Evolutionary conservation across 2,797 vertebrate species (phyloP).

Genomic region (Dicrostonyx torquatus): DNA sequence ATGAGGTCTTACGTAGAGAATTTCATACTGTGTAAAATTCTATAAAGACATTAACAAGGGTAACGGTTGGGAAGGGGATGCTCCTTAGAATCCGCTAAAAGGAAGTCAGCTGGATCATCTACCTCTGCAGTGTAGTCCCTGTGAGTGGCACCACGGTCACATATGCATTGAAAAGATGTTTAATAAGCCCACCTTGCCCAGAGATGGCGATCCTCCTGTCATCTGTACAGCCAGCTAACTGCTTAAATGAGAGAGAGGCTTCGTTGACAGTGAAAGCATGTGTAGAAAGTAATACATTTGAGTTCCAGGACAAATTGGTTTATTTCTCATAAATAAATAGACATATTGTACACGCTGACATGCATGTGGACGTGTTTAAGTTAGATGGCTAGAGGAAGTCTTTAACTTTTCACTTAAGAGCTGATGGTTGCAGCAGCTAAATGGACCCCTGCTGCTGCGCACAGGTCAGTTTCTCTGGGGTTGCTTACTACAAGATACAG

Average conservation of each 20-base stretch:
- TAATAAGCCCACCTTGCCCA: conserved; percentile 22
- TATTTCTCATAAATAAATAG: background rate
- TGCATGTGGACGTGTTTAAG: background rate
- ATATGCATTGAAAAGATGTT: conserved; percentile 7
- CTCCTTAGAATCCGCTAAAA: conserved; percentile 25
- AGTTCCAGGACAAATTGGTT: background rate
- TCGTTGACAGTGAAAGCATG: conserved; percentile 1
- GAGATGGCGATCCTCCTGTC: conserved; percentile 29
- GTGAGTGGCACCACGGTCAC: background rate
- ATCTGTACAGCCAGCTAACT: background rate
- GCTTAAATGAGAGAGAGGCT: conserved; percentile 30
- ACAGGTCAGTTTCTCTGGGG: background rate
- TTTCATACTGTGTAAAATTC: background rate
- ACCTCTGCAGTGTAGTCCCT: background rate
- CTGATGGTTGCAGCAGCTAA: background rate
- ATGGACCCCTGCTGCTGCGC: background rate
- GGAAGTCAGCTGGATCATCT: background rate
- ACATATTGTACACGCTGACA: background rate
- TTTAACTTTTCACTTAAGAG: background rate
- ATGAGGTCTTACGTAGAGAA: background rate
- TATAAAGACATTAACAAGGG: background rate
- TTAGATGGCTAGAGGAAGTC: background rate
- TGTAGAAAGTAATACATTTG: conserved; percentile 24
- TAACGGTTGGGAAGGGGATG: background rate
- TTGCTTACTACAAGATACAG: background rate